These are phyloP conservation scores for Cryptoleucopteryx plumbea DNA, from an alignment of 2,113 vertebrate species.

Conservation along the genomic window DNA sequence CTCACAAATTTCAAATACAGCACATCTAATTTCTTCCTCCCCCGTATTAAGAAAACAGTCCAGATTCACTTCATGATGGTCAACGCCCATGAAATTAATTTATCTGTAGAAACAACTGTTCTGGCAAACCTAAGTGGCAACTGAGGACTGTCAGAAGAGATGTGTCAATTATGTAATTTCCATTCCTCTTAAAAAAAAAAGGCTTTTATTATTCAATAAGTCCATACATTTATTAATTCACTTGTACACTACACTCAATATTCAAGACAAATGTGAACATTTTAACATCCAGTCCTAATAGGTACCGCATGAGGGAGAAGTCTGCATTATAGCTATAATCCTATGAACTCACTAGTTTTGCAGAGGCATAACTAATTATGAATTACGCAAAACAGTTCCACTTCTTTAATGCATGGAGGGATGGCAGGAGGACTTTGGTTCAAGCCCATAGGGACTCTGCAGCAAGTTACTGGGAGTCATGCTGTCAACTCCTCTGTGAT, in stretches of 20 bases:
- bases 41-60: not conserved
- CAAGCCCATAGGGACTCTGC: not conserved
- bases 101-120: not conserved
- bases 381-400: not conserved
- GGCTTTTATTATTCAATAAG: not conserved
- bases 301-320: not conserved
- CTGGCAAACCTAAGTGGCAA: not conserved
- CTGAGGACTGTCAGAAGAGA: not conserved
- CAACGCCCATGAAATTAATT: conserved; percentile 4
- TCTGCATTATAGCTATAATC: not conserved
- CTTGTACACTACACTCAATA: not conserved
- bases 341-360: not conserved
- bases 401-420: not conserved
- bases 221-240: not conserved
- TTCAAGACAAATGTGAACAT: not conserved
- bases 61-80: not conserved
- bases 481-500: not conserved
- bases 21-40: not conserved
- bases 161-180: not conserved
- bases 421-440: not conserved
- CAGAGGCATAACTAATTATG: not conserved
- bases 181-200: not conserved
- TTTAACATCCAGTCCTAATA: not conserved
- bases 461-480: fast-evolving
- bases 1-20: not conserved